Percentiles rank a stretch among this genome's conserved stretches.
These are phyloP conservation scores for Atta cephalotes DNA, from an alignment of 1,140 invertebrate genomes.

Conservation along the genomic window DNA sequence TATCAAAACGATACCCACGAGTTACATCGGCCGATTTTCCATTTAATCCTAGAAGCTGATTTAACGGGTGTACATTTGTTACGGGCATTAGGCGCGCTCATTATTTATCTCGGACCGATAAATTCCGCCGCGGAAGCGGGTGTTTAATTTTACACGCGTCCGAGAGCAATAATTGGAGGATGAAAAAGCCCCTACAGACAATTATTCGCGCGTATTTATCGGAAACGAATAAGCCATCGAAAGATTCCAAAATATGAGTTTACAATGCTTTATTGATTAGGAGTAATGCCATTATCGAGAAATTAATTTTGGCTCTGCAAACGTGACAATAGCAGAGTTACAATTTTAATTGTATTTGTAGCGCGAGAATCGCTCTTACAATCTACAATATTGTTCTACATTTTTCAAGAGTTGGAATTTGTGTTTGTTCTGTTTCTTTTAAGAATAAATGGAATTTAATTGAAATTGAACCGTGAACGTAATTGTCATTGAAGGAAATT, in stretches of 20 bases:
- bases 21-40: conserved; percentile 61
- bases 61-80: conserved; percentile 63
- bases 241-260: conserved; percentile 42
- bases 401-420: neutral
- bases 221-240: conserved; percentile 52
- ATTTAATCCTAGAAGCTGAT: conserved; percentile 66
- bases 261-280: conserved; percentile 47
- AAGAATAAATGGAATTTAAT: conserved; percentile 16
- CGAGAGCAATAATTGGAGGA: conserved; percentile 53
- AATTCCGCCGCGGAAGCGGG: conserved; percentile 39
- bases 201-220: conserved; percentile 59
- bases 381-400: neutral
- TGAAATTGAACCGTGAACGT: neutral
- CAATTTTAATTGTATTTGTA: conserved; percentile 10
- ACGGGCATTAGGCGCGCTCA: conserved; percentile 54
- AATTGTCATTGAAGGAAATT: neutral
- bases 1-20: conserved; percentile 57
- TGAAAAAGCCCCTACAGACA: conserved; percentile 43
- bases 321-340: neutral
- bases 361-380: neutral
- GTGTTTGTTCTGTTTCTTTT: neutral
- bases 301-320: conserved; percentile 26
- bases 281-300: conserved; percentile 48
- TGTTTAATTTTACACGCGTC: conserved; percentile 61
- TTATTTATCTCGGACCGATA: conserved; percentile 57